Conservation (phyloP, 1,140 invertebrate species). For the Coboldia fuscipes region DNA sequence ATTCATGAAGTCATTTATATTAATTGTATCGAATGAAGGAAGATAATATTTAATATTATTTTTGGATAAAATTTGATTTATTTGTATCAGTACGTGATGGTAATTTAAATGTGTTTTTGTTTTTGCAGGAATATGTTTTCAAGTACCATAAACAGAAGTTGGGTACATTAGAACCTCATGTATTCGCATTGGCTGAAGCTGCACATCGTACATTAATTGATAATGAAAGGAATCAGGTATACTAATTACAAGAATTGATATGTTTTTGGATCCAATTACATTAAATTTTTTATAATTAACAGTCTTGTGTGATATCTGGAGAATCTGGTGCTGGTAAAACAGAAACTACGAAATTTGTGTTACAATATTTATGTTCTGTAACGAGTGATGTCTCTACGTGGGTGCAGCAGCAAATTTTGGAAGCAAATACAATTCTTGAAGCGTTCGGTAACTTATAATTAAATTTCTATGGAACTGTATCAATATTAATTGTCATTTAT, state of each 20-base stretch:
- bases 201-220: slow-evolving; percentile 38
- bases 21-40: neutral
- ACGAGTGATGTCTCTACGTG: slow-evolving; percentile 76
- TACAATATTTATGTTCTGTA: slow-evolving; percentile 86
- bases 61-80: neutral
- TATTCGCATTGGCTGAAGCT: slow-evolving; percentile 75
- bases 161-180: slow-evolving; percentile 62
- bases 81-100: neutral
- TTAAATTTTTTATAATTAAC: slow-evolving; percentile 12
- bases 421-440: slow-evolving; percentile 83
- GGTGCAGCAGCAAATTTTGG: slow-evolving; percentile 85
- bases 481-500: slow-evolving; percentile 6
- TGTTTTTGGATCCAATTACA: neutral
- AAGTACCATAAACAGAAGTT: slow-evolving; percentile 64
- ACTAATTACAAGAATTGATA: neutral
- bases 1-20: neutral
- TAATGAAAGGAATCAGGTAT: slow-evolving; percentile 15
- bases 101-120: slow-evolving; percentile 1
- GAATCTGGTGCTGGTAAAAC: slow-evolving; percentile 97
- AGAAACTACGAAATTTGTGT: slow-evolving; percentile 85
- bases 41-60: too few species aligned
- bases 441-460: slow-evolving; percentile 50
- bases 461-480: neutral
- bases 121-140: slow-evolving; percentile 53
- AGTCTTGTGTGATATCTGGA: slow-evolving; percentile 93